phyloP scores from a whole-genome alignment of 2,113 vertebrate species.

The Rhadina sibilatrix region DNA sequence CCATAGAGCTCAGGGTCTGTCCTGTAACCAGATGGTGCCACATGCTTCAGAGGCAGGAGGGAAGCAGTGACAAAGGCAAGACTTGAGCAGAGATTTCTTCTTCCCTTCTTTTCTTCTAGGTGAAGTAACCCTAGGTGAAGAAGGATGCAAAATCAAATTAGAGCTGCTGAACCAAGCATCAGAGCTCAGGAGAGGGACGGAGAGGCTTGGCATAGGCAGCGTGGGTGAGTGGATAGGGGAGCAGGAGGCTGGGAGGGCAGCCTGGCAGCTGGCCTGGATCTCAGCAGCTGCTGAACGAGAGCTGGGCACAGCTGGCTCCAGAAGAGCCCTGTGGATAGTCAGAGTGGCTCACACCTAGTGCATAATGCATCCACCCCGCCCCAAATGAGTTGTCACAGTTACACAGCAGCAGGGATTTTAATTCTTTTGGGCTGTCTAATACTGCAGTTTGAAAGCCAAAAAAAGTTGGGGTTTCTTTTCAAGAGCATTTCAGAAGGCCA shows the following conservation, averaged over 20 bases:
- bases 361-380: background rate
- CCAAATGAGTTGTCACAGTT: background rate
- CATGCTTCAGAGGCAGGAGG: background rate
- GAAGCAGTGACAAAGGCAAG: background rate
- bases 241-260: background rate
- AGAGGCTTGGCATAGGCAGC: background rate
- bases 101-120: background rate
- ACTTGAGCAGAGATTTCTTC: background rate
- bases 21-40: background rate
- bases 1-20: background rate
- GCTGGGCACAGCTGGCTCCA: background rate
- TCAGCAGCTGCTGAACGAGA: background rate
- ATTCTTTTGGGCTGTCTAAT: background rate
- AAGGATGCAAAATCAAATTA: background rate
- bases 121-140: background rate
- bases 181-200: background rate
- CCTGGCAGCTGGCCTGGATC: background rate
- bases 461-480: background rate
- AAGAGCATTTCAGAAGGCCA: background rate
- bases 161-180: background rate
- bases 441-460: background rate
- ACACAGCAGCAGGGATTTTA: background rate
- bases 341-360: background rate
- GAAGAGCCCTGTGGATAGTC: background rate
- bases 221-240: rapidly evolving